A percentile compares a stretch with the other conserved stretches of the same genome.
Conservation (phyloP, 2,797 vertebrate genomes). For the Toxotes lorentzi region DNA sequence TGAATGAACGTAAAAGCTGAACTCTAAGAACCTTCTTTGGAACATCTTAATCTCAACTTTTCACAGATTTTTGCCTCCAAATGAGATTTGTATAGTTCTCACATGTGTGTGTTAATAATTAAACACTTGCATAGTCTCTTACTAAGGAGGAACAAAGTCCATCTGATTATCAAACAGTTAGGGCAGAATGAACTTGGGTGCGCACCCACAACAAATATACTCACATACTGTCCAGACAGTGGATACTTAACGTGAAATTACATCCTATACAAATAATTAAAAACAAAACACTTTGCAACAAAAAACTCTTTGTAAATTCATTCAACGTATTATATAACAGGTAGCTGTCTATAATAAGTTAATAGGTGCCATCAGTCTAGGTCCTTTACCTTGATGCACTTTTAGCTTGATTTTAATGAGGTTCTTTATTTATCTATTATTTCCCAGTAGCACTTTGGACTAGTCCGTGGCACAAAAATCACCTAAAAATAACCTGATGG, state of each 20-base stretch:
- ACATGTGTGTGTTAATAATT: slow-evolving; percentile 77
- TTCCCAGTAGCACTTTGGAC: not conserved
- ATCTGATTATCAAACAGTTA: slow-evolving; percentile 73
- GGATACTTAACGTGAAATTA: slow-evolving; percentile 5
- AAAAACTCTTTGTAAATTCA: not conserved
- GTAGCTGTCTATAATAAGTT: not conserved
- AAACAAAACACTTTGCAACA: not conserved
- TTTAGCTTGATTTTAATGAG: not conserved
- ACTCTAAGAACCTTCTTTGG: not conserved
- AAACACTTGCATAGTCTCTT: slow-evolving; percentile 63
- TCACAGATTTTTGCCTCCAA: slow-evolving; percentile 3
- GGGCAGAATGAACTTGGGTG: slow-evolving; percentile 58
- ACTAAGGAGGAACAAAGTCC: slow-evolving; percentile 78
- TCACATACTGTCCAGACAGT: slow-evolving; percentile 1
- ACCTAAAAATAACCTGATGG: not conserved
- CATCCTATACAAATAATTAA: not conserved
- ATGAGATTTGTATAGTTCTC: slow-evolving; percentile 15
- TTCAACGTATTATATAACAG: not conserved
- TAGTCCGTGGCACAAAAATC: not conserved
- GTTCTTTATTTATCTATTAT: not conserved
- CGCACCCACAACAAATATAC: slow-evolving; percentile 30
- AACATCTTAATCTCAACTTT: not conserved
- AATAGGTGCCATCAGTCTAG: not conserved
- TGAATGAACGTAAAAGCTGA: not conserved
- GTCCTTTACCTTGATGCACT: not conserved